Conservation (phyloP, 2,113 vertebrate species). For the Sturnira hondurensis region DNA sequence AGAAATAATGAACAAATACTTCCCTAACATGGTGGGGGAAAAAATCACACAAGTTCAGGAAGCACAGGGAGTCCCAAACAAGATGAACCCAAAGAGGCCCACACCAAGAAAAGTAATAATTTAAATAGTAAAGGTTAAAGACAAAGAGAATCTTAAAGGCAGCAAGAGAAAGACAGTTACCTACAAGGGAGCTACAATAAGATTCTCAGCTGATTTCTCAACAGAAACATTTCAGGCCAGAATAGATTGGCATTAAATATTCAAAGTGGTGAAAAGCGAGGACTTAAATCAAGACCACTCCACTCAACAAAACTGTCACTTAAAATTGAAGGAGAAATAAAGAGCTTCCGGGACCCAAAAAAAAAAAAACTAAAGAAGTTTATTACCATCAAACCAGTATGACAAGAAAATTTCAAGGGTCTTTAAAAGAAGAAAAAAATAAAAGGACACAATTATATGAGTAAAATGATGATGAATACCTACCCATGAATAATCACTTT, state of each 20-base stretch:
- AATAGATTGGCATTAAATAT: neutral
- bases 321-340: neutral
- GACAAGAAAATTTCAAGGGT: no score
- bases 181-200: neutral
- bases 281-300: neutral
- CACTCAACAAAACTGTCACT: neutral
- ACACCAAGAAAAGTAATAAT: neutral
- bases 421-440: neutral
- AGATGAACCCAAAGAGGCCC: neutral
- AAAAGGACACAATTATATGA: neutral
- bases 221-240: neutral
- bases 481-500: neutral
- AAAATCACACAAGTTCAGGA: no score
- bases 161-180: neutral
- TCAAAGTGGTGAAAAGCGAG: neutral
- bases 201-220: neutral
- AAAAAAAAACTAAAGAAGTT: no score
- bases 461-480: no score
- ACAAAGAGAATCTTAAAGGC: neutral
- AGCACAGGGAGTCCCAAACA: neutral
- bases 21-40: no score
- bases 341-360: neutral
- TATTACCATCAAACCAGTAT: no score
- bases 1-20: neutral
- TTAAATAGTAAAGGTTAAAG: neutral